Evolutionary conservation across 1,140 invertebrate species (phyloP), one percentile per base, ranked within the genome.

Genomic region (Drosophila ironensis): DNA sequence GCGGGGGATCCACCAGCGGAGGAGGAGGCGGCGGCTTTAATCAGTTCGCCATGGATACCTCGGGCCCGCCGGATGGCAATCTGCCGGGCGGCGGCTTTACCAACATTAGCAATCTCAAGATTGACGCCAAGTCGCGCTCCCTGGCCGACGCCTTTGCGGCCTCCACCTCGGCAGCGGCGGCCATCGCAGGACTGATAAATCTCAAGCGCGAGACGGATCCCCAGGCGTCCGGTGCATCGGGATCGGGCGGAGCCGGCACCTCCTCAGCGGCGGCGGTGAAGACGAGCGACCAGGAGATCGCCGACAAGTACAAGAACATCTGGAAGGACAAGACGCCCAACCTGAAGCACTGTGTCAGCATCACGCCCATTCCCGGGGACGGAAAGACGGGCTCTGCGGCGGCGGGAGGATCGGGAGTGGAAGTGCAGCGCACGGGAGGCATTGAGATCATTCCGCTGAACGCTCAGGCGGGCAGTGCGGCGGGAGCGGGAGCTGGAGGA

Each of bases 381-480:
- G 56, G 57, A 6, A 87, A 70, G 25, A 5, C 60, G 27, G 9
- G 28, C 7, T n/a, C 42, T 37, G 2, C 38, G 27, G 24, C 46
- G 0, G 25, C 41, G 0, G 37, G 33, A 14, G 11, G 35, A 0
- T 9, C 64, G 3, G 35, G 42, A 6, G 67, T 88, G 5, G 86
- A 88, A n/a, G 86, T 88, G 5, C 82, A 87, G 40, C 80, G 87
- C 6, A 64, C 81, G 7, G 75, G 81, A 0, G 71, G 77, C 8
- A 88, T 88, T 19, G 52, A 90, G 82, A 94, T 95, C 6, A 94
- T 95, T 76, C 94, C 94, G n/a, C 48, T 88, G 3, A 86, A 73
- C 42, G 50, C 61, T 1, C 74, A 70, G 14, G 30, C 46, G 9
- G 37, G 33, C 33, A 33, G 4, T 33, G 51, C 45, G 7, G 38